Evolutionary conservation across 2,113 vertebrate species (phyloP), one percentile per base, ranked within the genome.

Genomic region (Puntigrus tetrazona): DNA sequence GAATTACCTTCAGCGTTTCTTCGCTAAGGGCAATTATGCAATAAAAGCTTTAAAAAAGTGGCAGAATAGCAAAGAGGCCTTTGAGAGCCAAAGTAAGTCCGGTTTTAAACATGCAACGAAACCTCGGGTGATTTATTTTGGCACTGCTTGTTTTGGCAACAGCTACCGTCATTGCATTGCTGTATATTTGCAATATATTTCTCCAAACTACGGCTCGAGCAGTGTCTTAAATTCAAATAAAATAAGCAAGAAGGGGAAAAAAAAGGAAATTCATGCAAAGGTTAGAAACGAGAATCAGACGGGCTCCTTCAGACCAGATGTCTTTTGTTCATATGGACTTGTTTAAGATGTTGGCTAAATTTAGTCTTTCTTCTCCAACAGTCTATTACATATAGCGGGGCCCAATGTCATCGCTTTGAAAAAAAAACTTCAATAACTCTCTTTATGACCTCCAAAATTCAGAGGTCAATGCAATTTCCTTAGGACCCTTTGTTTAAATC

Each of bases 1-100:
- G 86, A 90, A 91, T 90, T 86, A 81, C 86, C 84, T 74, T 38
- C 76, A 76, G 81, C 85, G 25, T 88, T 88, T 85, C 27, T 87
- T 89, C 63, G 72, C 87, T 78, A 77, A 41, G 81, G 81, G 87
- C 59, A 78, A 87, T 87, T 80, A 90, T 36, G 82, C 45, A 52
- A 55, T 85, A 22, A 83, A 81, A 47, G 38, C 20, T 73, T 81
- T 83, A 34, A 78, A 74, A 83, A 55, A 82, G 11, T n/a, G n/a
- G 8, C 78, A 82, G 75, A 45, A 38, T 22, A 25, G 65, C 73
- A 81, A 84, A 86, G 41, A 84, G 77, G 61, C 38, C 61, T 75
- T 63, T 34, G 80, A 85, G 81, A 77, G 72, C 45, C 27, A 73
- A 74, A 65, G 36, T 16, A 57, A 73, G 36, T 72, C 41, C 43